Evolutionary conservation across 92 coral and sea anemone genomes (phyloP).

Genomic region (Zoanthus sansibaricus): DNA sequence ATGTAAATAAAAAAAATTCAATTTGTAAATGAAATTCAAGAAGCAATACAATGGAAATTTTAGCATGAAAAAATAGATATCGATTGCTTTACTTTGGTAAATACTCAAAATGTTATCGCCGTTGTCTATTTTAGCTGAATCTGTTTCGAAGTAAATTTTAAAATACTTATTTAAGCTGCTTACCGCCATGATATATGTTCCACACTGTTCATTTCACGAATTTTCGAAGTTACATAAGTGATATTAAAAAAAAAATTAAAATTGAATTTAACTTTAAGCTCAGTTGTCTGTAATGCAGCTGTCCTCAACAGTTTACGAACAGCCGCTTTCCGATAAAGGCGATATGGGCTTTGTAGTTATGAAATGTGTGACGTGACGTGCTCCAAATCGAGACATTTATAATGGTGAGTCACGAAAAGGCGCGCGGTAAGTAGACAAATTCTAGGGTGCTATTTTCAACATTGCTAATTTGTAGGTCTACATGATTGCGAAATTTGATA

Average conservation of each 20-base stretch:
- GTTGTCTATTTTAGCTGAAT: no score
- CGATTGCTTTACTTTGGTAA: background rate
- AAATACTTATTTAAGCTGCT: background rate
- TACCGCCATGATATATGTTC: background rate
- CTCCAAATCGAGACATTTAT: background rate
- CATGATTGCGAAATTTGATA: background rate
- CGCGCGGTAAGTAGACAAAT: background rate
- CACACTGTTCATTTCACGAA: constrained; percentile 1
- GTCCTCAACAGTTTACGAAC: background rate
- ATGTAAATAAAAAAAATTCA: no score
- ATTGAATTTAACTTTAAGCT: background rate
- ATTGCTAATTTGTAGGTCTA: background rate
- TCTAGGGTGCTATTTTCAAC: background rate
- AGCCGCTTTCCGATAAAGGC: background rate
- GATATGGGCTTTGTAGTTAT: background rate
- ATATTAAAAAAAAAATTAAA: background rate
- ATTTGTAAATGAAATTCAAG: background rate
- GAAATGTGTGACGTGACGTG: background rate
- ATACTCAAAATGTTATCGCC: background rate
- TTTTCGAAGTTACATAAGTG: background rate
- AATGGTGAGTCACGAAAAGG: background rate
- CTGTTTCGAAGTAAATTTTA: background rate
- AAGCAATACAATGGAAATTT: background rate
- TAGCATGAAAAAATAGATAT: background rate
- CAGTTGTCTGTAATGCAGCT: background rate